Conservation (phyloP, 1,140 invertebrate species). For the Pomacea maculata region DNA sequence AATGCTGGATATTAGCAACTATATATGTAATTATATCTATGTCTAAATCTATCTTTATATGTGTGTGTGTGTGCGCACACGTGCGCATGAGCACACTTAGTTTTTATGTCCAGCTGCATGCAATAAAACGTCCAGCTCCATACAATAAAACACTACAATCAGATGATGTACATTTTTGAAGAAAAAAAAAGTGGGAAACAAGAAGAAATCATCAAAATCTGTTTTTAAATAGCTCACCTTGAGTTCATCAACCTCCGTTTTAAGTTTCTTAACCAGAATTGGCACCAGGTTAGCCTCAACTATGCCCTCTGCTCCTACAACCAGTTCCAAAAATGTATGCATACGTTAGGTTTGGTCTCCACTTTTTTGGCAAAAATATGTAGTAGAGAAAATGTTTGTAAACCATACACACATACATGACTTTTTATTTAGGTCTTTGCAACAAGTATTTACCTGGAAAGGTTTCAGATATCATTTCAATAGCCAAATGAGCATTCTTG, state of each 20-base stretch:
- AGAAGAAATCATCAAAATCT: too few species aligned
- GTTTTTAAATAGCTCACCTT: constrained; percentile 46
- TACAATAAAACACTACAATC: too few species aligned
- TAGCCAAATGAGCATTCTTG: constrained; percentile 63
- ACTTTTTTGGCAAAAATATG: too few species aligned
- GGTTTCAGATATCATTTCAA: constrained; percentile 64
- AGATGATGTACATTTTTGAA: too few species aligned
- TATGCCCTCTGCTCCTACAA: constrained; percentile 60
- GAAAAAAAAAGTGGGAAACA: too few species aligned
- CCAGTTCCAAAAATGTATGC: not conserved
- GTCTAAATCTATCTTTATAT: not conserved
- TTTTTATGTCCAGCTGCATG: too few species aligned
- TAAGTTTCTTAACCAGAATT: constrained; percentile 60
- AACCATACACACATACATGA: not conserved
- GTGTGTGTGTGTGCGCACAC: not conserved
- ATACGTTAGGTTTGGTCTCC: too few species aligned
- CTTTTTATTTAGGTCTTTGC: not conserved
- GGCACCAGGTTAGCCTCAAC: constrained; percentile 58
- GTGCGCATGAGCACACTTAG: not conserved
- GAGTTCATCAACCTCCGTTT: constrained; percentile 62
- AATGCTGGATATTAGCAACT: not conserved
- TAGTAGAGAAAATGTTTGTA: too few species aligned
- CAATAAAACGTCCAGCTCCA: too few species aligned
- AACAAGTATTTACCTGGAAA: constrained; percentile 47
- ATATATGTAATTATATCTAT: not conserved